Percentiles rank a stretch among this genome's conserved stretches.
phyloP scores from a whole-genome alignment of 2,888 invertebrate species.

The Minunthozetes semirufus region DNA sequence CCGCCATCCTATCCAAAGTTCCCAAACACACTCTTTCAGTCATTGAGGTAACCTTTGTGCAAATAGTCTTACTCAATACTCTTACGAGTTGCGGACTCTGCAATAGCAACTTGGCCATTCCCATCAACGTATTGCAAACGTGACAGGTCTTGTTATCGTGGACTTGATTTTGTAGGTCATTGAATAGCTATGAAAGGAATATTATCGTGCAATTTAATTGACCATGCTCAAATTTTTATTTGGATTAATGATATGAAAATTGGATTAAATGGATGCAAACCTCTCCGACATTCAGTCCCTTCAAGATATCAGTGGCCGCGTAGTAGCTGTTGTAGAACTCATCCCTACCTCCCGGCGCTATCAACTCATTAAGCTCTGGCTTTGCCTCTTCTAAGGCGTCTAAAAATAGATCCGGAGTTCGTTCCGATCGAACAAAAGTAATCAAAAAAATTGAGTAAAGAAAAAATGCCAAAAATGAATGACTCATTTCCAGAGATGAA shows the following conservation, averaged over 20 bases:
- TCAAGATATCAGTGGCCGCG: background rate
- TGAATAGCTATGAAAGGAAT: background rate
- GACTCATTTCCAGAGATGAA: background rate
- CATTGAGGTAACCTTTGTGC: background rate
- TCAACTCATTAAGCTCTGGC: background rate
- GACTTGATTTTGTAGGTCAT: background rate
- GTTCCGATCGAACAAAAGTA: background rate
- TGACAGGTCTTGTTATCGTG: background rate
- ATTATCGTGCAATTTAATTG: background rate
- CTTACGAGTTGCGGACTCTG: background rate
- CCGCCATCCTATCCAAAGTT: background rate
- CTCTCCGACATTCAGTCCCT: background rate
- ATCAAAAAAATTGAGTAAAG: background rate
- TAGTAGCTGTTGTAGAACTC: background rate
- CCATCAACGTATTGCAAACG: background rate
- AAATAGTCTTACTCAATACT: background rate
- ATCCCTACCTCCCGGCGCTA: background rate
- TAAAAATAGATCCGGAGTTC: background rate
- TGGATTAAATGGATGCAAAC: background rate
- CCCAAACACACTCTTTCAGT: slow-evolving; percentile 24
- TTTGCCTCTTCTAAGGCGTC: background rate
- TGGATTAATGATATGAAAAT: no score
- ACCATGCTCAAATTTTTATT: background rate
- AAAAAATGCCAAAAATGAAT: background rate
- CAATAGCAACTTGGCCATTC: background rate